Percentiles rank a stretch among this genome's conserved stretches.
Conservation (phyloP, 2,888 invertebrate species). For the Campaea margaritaria region DNA sequence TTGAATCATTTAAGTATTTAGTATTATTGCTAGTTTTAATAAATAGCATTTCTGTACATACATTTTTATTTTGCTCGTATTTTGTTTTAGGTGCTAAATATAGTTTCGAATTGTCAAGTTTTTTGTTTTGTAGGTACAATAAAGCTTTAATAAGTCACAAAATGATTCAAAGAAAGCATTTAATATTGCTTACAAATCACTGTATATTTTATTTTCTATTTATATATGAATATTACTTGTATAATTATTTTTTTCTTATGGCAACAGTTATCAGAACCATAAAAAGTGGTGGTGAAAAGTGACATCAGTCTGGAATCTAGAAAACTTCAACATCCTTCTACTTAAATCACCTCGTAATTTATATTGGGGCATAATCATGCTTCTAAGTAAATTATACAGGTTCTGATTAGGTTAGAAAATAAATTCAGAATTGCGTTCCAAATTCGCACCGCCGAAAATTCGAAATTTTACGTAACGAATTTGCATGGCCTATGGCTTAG, state of each 20-base stretch:
- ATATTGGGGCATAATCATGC: constrained; percentile 66
- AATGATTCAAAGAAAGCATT: constrained; percentile 43
- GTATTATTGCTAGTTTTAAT: constrained; percentile 73
- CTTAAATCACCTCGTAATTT: constrained; percentile 86
- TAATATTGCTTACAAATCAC: constrained; percentile 33
- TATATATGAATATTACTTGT: constrained; percentile 43
- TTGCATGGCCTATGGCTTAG: constrained; percentile 54
- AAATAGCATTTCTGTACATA: constrained; percentile 75
- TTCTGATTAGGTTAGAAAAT: constrained; percentile 85
- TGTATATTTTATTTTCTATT: constrained; percentile 27
- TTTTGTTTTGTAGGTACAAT: constrained; percentile 52
- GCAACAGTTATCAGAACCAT: constrained; percentile 83
- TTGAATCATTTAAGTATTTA: constrained; percentile 72
- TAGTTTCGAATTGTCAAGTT: constrained; percentile 39
- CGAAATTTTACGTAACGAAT: constrained; percentile 68
- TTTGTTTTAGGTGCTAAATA: constrained; percentile 80
- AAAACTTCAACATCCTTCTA: constrained; percentile 77
- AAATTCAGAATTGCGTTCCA: constrained; percentile 58
- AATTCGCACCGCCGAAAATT: constrained; percentile 70
- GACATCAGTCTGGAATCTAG: constrained; percentile 70
- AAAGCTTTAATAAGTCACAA: constrained; percentile 74
- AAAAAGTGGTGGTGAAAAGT: constrained; percentile 77
- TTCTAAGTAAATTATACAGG: constrained; percentile 85
- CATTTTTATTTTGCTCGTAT: constrained; percentile 72
- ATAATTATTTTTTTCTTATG: constrained; percentile 54